Evolutionary conservation across 2,888 invertebrate species (phyloP), one percentile per base, ranked within the genome.

Genomic region (Calliphora vomitoria): DNA sequence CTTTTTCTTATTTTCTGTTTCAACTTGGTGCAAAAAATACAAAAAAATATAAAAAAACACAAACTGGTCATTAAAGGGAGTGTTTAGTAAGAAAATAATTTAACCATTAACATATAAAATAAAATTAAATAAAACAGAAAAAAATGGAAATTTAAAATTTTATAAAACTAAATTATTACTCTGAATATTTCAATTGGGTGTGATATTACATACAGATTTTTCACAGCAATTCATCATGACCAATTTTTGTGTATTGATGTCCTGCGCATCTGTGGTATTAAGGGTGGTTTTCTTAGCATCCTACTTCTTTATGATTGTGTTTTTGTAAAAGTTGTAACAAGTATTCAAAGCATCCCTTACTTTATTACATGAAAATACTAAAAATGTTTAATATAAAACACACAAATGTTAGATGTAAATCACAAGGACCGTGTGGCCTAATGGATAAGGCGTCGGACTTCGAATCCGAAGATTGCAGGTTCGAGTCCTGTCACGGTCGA

Each of bases 371-470:
- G 8, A 72, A 25, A 50, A 6, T 13, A 58, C 58, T 10, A 1
- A 20, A 66, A 68, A 83, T 2, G 2, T 44, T 44, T 47, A 8
- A 15, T 31, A 38, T 64, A 71, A 58, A 20, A 71, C 6, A 8
- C 35, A 47, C 8, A 71, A 83, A 76, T 31, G 31, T 58, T 78
- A 4, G 8, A 0, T 11, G 11, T 6, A 0, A 15, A 0, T 3
- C 69, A 85, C 76, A 82, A 64, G 44, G 93, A 93, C 93, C 93
- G 93, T 93, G 94, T 94, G 93, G 94, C 94, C 93, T 93, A 94
- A 94, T 93, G 94, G 94, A 93, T 94, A 94, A 94, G 93, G 94
- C 94, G 94, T 94, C 93, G 93, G 94, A 94, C 94, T 94, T 94
- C 94, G 94, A 93, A 94, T 94, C 94, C 94, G 94, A 94, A 94